Evolutionary conservation across 1,140 invertebrate genomes (phyloP), one percentile per base, ranked within the genome.

Genomic region (Lethocerus indicus): DNA sequence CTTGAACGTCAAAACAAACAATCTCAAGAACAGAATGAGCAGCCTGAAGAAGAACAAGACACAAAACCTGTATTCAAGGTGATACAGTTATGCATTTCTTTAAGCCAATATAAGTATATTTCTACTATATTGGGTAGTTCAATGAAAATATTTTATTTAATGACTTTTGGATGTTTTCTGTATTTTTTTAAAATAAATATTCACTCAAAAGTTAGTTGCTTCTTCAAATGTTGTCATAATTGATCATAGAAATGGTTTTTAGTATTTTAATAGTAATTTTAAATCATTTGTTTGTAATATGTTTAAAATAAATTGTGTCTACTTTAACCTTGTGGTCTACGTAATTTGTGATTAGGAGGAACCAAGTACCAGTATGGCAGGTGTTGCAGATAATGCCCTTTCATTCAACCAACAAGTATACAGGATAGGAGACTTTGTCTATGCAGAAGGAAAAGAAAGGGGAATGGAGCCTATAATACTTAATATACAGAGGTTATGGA

Each of bases 401-500:
- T 57, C 54, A 37, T 59, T 52, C 36, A 58, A 58, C 47, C 80
- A 82, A 55, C 71, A 82, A 62, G 72, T 76, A 1, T 90, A 83
- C 58, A 67, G 73, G 57, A 73, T 86, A 52, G 89, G 88, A 23
- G 90, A 94, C 62, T 95, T 91, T 70, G 87, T 92, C 1, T 95
- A 94, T 63, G 70, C 91, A 24, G 79, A 86, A 58, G 75, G 83
- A 1, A 77, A 74, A 39, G 81, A 89, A 53, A 73, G 79, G 54
- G 79, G 77, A n/a, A 75, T 78, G 65, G 82, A 87, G 20, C 79
- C 80, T 3, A 83, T 86, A 54, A 88, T 98, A 46, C 74, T 93
- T 44, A 75, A 87, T 56, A 89, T 97, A 50, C 88, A 95, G 64
- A 72, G 79, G 29, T 73, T 87, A 16, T 89, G 81, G 81, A 87